Percentiles rank a stretch among this genome's conserved stretches.
phyloP scores from a whole-genome alignment of 2,113 vertebrate genomes.

The Azemiops feae region DNA sequence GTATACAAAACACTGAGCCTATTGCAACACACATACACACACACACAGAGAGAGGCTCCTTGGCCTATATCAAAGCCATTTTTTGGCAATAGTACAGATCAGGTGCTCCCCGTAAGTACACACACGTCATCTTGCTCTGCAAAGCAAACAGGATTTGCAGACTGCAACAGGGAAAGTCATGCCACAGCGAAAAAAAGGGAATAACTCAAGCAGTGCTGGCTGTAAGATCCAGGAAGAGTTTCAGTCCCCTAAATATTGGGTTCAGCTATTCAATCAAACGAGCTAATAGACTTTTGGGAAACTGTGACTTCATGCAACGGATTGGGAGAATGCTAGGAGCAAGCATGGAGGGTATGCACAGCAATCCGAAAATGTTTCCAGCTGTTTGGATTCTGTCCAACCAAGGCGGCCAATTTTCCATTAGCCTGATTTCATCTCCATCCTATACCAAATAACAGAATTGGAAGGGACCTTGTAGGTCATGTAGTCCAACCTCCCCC shows the following conservation, averaged over 20 bases:
- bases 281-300: background rate
- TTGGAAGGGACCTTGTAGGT: too few relatives aligned
- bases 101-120: background rate
- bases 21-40: background rate
- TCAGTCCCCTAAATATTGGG: background rate
- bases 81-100: background rate
- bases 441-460: too few relatives aligned
- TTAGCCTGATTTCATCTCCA: background rate
- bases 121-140: background rate
- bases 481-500: too few relatives aligned
- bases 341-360: accelerated
- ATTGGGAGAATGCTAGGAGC: background rate
- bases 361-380: background rate
- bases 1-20: background rate
- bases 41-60: background rate
- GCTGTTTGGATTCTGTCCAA: background rate
- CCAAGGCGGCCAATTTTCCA: background rate
- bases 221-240: background rate
- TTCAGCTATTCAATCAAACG: background rate
- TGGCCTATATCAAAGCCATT: background rate
- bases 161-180: background rate
- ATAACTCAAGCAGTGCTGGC: background rate
- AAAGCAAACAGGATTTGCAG: background rate
- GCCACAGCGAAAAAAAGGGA: background rate
- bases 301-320: too few relatives aligned